A percentile compares a stretch with the other conserved stretches of the same genome.
These are phyloP conservation scores for Spheniscus humboldti DNA, from an alignment of 2,797 vertebrate genomes.

Conservation along the genomic window DNA sequence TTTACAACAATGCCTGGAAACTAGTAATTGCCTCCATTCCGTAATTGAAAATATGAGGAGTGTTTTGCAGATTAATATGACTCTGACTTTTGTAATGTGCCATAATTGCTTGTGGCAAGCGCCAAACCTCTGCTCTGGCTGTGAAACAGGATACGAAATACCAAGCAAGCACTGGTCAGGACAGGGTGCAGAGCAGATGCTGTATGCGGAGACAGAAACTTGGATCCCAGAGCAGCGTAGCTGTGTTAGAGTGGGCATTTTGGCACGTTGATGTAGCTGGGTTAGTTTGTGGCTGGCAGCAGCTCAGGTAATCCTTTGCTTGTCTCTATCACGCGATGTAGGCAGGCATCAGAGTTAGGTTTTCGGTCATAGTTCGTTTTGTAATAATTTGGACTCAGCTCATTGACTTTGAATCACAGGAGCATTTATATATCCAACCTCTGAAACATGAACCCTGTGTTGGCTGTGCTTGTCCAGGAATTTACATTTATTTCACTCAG, in stretches of 20 bases:
- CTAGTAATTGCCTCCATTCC: not conserved
- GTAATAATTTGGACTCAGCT: not conserved
- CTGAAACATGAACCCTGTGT: not conserved
- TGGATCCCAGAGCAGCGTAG: too few species aligned
- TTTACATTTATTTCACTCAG: not conserved
- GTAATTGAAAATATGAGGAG: not conserved
- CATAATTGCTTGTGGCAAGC: not conserved
- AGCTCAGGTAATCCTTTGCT: not conserved
- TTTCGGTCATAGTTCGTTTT: not conserved
- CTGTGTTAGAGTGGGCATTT: not conserved
- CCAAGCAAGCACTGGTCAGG: not conserved
- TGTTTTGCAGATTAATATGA: not conserved
- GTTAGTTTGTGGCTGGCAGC: not conserved
- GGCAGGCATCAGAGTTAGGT: not conserved
- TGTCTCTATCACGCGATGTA: not conserved
- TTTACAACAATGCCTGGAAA: not conserved
- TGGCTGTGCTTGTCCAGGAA: not conserved
- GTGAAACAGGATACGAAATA: not conserved
- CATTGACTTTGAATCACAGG: not conserved
- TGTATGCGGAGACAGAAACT: fast-evolving
- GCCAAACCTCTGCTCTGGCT: not conserved
- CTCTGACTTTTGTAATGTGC: not conserved
- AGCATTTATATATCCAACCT: not conserved
- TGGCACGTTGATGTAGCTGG: not conserved
- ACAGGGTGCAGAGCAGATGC: not conserved